Evolutionary conservation across 1,140 invertebrate species (phyloP), one percentile per base, ranked within the genome.

Genomic region (Zaprionus capensis): DNA sequence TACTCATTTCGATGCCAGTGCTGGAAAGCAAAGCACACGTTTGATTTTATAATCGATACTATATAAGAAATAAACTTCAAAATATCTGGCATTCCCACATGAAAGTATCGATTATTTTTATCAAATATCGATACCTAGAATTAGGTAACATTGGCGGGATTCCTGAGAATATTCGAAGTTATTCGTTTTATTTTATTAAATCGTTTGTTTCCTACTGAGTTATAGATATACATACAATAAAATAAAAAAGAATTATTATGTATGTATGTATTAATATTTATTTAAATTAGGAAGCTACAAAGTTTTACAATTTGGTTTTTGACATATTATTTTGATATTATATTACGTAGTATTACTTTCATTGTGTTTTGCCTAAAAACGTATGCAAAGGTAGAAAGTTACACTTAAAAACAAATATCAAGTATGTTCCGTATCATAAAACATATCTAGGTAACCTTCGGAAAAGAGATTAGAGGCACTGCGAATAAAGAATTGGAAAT

Each of bases 261-360:
- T 71, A 75, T 22, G 67, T 75, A 78, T 72, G 61, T 72, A 28
- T 65, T 81, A 77, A 90, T 84, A 61, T 88, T 88, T 88, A 88
- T 90, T 88, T 68, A 88, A 88, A 90, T 84, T 72, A 88, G 82
- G 84, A 88, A 85, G 76, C 84, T 88, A 88, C 84, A 90, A 88
- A 85, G 85, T 88, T 77, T 87, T 81, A 84, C 81, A 88, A 81
- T 81, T 81, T 78, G 34, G 61, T 61, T 14, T 53, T 76, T 65
- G 57, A 51, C 57, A 83, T 88, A 83, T 86, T 78, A 76, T 71
- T 64, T 64, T 24, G 41, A 46, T 66, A 24, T 38, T 44, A 55
- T 68, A 41, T 44, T 57, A 57, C 44, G 41, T 76, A 76, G 63
- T 73, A 62, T 71, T 72, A 63, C 73, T 70, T 84, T 70, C 65